These are phyloP conservation scores for Notarius quadriscutis DNA, from an alignment of 2,113 vertebrate genomes.

Conservation along the genomic window DNA sequence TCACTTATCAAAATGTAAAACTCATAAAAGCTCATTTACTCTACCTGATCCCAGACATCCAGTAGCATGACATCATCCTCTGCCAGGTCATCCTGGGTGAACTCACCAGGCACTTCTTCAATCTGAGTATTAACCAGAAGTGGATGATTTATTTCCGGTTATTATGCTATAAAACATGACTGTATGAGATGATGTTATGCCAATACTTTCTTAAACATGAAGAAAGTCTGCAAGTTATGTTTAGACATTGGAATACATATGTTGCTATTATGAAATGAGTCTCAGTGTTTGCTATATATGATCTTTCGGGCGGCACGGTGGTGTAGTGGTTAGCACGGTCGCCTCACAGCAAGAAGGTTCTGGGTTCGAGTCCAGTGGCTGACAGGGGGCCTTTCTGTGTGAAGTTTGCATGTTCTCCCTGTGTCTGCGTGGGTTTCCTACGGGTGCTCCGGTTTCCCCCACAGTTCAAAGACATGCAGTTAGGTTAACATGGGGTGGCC, in stretches of 20 bases:
- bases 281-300: neutral
- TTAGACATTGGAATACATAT: neutral
- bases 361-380: too few species aligned
- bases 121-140: constrained; percentile 69
- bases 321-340: too few species aligned
- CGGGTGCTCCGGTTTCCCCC: too few species aligned
- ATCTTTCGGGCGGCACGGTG: too few species aligned
- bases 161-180: constrained; percentile 7
- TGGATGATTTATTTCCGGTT: neutral
- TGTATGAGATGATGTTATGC: neutral
- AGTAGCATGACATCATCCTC: constrained; percentile 94
- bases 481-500: too few species aligned
- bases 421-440: too few species aligned
- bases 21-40: neutral
- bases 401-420: too few species aligned
- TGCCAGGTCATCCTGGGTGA: constrained; percentile 88
- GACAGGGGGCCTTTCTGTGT: too few species aligned
- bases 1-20: neutral
- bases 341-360: too few species aligned
- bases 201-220: neutral
- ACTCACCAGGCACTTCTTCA: constrained; percentile 91
- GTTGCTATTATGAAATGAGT: neutral
- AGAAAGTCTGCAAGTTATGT: neutral
- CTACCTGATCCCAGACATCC: constrained; percentile 91
- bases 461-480: too few species aligned